Percentiles rank a stretch among this genome's conserved stretches.
phyloP scores from a whole-genome alignment of 2,888 invertebrate genomes.

The Athripsodes cinereus region DNA sequence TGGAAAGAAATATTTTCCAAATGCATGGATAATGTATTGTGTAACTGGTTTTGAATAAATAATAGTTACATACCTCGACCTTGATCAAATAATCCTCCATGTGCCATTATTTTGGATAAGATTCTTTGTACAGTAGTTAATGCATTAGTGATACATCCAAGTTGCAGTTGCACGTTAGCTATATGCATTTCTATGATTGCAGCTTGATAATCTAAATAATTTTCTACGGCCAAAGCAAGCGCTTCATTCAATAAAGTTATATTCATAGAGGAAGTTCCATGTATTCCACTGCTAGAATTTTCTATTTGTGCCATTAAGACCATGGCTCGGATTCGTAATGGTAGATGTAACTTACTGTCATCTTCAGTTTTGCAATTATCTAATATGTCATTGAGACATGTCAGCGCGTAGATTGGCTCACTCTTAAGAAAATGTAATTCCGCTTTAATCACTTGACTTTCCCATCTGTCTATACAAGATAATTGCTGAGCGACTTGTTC shows the following conservation, averaged over 20 bases:
- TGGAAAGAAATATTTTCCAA: too few species aligned
- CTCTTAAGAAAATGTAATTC: conserved; percentile 53
- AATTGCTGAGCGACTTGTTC: conserved; percentile 63
- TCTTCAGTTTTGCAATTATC: conserved; percentile 49
- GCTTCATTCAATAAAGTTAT: conserved; percentile 61
- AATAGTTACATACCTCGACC: conserved; percentile 53
- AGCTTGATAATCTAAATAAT: conserved; percentile 71
- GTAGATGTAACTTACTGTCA: conserved; percentile 47
- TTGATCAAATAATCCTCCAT: conserved; percentile 76
- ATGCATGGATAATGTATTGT: too few species aligned
- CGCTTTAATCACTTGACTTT: conserved; percentile 54
- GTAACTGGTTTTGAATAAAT: too few species aligned
- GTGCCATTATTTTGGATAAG: conserved; percentile 66
- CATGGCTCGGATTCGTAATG: conserved; percentile 59
- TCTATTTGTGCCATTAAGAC: conserved; percentile 64
- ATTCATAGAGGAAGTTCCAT: conserved; percentile 43
- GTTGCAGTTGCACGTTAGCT: conserved; percentile 68
- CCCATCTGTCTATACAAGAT: conserved; percentile 59
- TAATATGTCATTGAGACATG: conserved; percentile 47
- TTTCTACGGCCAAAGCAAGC: conserved; percentile 64
- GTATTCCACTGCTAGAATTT: conserved; percentile 52
- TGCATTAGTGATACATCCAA: conserved; percentile 74
- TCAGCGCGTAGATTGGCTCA: conserved; percentile 43
- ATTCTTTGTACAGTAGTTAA: conserved; percentile 62
- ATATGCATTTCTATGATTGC: conserved; percentile 72